A percentile compares a stretch with the other conserved stretches of the same genome.
These are phyloP conservation scores for Microtus pennsylvanicus DNA, from an alignment of 2,113 vertebrate species.

Conservation along the genomic window DNA sequence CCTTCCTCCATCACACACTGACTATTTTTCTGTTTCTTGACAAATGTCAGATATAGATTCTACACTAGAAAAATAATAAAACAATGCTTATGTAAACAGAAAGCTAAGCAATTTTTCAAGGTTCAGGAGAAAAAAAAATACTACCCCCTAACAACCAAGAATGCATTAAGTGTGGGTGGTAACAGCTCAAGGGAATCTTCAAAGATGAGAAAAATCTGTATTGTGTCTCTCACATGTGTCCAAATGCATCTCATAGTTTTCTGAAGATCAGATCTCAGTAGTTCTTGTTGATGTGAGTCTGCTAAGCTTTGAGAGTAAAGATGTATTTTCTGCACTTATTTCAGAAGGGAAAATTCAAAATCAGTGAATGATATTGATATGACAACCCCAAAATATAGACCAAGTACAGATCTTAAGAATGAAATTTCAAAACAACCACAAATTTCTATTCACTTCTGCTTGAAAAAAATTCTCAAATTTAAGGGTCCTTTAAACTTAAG, in stretches of 20 bases:
- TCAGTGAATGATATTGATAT: background rate
- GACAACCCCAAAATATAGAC: background rate
- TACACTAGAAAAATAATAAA: background rate
- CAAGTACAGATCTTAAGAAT: background rate
- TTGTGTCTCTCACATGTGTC: background rate
- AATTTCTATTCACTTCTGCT: background rate
- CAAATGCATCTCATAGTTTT: background rate
- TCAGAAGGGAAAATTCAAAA: background rate
- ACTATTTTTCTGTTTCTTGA: background rate
- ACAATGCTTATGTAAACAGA: background rate
- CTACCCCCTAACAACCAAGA: background rate
- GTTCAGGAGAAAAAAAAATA: background rate
- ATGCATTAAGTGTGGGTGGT: background rate
- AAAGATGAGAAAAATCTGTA: background rate
- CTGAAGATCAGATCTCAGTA: background rate
- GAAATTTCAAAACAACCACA: background rate
- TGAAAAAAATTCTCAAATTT: slow-evolving; percentile 22
- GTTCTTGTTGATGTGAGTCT: background rate
- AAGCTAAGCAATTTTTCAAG: background rate
- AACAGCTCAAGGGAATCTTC: background rate
- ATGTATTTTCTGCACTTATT: background rate
- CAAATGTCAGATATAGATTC: background rate
- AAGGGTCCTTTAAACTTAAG: background rate
- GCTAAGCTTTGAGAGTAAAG: background rate
- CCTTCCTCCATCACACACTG: too few relatives aligned